phyloP scores from a whole-genome alignment of 1,140 invertebrate genomes.

The Trichonephila clavata region DNA sequence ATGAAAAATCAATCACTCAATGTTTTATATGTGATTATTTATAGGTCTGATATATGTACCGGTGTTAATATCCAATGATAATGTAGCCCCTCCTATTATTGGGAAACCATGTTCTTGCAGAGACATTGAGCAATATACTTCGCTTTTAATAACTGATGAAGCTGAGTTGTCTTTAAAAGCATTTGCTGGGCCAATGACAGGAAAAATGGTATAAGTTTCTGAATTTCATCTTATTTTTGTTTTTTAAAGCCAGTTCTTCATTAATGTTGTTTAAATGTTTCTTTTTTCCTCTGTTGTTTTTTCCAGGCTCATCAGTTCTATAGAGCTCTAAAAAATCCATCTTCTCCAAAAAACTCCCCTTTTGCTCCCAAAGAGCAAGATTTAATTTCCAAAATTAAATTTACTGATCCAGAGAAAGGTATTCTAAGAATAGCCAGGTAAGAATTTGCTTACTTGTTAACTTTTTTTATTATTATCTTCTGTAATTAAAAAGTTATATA shows the following conservation, averaged over 20 bases:
- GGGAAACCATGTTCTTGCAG: constrained; percentile 79
- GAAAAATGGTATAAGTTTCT: constrained; percentile 81
- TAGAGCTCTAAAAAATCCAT: constrained; percentile 90
- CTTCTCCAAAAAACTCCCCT: constrained; percentile 81
- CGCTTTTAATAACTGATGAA: constrained; percentile 79
- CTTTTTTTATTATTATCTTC: not conserved
- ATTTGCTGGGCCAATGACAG: constrained; percentile 92
- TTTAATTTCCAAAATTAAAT: constrained; percentile 82
- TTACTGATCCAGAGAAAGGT: constrained; percentile 91
- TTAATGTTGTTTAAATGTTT: not conserved
- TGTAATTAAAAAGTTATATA: not conserved
- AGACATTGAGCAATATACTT: constrained; percentile 79
- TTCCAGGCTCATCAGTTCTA: constrained; percentile 86
- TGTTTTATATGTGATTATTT: not conserved
- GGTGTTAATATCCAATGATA: constrained; percentile 88
- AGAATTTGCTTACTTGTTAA: not conserved
- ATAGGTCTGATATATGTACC: constrained; percentile 90
- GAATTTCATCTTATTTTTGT: not conserved
- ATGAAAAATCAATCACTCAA: too few species aligned
- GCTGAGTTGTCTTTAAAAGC: constrained; percentile 88
- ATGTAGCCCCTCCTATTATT: constrained; percentile 85
- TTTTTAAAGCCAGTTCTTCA: not conserved
- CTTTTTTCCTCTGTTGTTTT: not conserved
- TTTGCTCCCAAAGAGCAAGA: constrained; percentile 68
- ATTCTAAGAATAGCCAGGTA: constrained; percentile 80